These are phyloP conservation scores for Ploceus nigricollis DNA, from an alignment of 2,113 vertebrate genomes.

Conservation along the genomic window DNA sequence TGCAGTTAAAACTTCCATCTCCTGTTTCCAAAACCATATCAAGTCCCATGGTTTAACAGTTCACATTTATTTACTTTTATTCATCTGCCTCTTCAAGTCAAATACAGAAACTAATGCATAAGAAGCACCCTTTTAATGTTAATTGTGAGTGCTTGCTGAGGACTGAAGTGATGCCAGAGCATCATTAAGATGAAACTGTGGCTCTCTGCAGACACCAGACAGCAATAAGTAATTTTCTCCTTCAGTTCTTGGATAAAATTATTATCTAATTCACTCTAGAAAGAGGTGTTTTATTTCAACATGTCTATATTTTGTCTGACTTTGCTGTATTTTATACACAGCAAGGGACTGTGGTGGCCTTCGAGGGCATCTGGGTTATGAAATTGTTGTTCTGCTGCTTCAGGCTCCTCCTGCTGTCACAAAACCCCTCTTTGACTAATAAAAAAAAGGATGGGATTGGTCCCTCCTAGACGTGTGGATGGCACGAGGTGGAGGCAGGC, in stretches of 20 bases:
- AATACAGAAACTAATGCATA: neutral
- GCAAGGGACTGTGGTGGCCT: rapidly evolving
- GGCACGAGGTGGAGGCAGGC: neutral
- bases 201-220: neutral
- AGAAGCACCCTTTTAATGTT: neutral
- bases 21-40: neutral
- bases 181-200: neutral
- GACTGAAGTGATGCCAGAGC: neutral
- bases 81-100: neutral
- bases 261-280: neutral
- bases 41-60: neutral
- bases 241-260: neutral
- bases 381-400: neutral
- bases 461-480: rapidly evolving
- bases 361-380: rapidly evolving
- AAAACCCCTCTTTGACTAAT: neutral
- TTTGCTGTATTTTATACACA: neutral
- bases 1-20: neutral
- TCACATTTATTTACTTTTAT: neutral
- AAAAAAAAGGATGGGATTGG: neutral
- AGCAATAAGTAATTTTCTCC: neutral
- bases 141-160: neutral
- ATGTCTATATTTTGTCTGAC: neutral
- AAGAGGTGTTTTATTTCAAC: neutral
- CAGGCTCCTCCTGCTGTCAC: neutral